Conservation (phyloP, 2,888 invertebrate genomes). For the Pinctada fucata region DNA sequence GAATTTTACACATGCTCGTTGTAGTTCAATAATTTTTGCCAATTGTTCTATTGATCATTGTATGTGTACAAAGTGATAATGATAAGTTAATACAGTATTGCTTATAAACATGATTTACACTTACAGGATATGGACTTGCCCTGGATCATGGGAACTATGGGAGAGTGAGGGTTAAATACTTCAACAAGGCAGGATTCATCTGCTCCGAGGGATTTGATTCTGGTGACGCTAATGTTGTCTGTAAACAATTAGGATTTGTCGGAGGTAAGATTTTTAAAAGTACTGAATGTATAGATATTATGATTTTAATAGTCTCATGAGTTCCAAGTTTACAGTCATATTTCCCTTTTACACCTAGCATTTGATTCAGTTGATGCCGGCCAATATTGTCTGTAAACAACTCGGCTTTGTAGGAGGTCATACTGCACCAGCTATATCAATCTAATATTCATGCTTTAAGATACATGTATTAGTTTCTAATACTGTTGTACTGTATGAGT, state of each 20-base stretch:
- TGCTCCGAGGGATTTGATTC: conserved; percentile 59
- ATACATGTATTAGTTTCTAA: neutral
- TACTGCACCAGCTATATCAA: neutral
- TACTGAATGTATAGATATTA: too few species aligned
- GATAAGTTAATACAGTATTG: too few species aligned
- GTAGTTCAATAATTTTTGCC: too few species aligned
- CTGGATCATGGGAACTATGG: conserved; percentile 50
- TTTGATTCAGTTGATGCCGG: conserved; percentile 54
- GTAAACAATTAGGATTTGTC: conserved; percentile 55
- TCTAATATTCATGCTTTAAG: neutral
- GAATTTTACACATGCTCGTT: too few species aligned
- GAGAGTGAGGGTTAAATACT: conserved; percentile 48
- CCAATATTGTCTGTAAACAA: conserved; percentile 58
- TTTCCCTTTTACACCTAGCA: conserved; percentile 5
- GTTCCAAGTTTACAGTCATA: too few species aligned
- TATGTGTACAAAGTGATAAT: too few species aligned
- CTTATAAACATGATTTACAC: too few species aligned
- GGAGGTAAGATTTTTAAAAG: conserved; percentile 42
- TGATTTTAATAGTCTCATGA: too few species aligned
- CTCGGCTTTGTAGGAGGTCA: conserved; percentile 54
- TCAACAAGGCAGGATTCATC: conserved; percentile 55
- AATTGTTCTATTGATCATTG: too few species aligned
- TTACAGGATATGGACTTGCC: conserved; percentile 43
- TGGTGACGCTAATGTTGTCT: conserved; percentile 56
- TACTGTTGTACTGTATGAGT: neutral